phyloP scores from a whole-genome alignment of 2,888 invertebrate species.

The Brassicogethes aeneus region DNA sequence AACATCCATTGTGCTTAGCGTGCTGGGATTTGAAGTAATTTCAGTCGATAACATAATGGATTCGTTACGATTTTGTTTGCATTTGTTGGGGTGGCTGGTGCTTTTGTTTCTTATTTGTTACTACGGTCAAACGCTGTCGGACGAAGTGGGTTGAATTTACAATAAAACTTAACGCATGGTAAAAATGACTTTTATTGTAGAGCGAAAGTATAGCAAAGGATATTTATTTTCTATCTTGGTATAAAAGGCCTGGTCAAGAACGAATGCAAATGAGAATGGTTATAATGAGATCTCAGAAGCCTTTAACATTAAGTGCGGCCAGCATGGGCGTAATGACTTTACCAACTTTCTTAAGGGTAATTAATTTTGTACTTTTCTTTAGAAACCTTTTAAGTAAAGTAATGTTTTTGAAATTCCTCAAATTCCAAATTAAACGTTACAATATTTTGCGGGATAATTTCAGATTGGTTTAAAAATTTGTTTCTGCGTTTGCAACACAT shows the following conservation, averaged over 20 bases:
- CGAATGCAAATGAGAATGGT: slow-evolving; percentile 5
- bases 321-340: slow-evolving; percentile 6
- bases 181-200: no score
- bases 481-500: no score
- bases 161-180: no score
- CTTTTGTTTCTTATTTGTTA: slow-evolving; percentile 15
- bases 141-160: no score
- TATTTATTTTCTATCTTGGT: slow-evolving; percentile 5
- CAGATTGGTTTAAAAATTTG: no score
- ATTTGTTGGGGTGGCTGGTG: slow-evolving; percentile 16
- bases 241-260: no score
- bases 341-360: slow-evolving; percentile 6
- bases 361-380: neutral
- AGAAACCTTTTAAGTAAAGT: neutral
- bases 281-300: slow-evolving; percentile 5
- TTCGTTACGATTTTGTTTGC: slow-evolving; percentile 16
- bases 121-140: slow-evolving; percentile 10
- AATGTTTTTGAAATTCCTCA: no score
- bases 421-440: no score
- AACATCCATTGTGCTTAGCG: slow-evolving; percentile 16
- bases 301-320: slow-evolving; percentile 4
- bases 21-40: slow-evolving; percentile 14
- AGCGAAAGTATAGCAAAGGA: neutral
- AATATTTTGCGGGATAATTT: no score
- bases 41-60: slow-evolving; percentile 11